A percentile compares a stretch with the other conserved stretches of the same genome.
These are phyloP conservation scores for Leptinotarsa peninsularis DNA, from an alignment of 2,888 invertebrate genomes.

Conservation along the genomic window DNA sequence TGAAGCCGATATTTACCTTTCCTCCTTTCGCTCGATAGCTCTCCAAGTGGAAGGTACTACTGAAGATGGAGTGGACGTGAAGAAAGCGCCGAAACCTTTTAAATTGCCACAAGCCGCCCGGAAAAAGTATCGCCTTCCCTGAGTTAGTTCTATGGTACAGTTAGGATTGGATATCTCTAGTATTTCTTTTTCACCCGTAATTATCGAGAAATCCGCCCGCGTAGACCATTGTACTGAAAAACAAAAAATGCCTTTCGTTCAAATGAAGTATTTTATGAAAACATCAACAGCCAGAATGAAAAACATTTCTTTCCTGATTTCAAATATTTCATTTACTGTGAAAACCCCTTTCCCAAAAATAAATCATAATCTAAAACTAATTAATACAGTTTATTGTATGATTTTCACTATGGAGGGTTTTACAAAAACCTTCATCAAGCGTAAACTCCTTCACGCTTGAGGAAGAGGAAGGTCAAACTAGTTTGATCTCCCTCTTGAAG, in stretches of 20 bases:
- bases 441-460: no score
- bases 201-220: constrained; percentile 83
- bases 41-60: constrained; percentile 96
- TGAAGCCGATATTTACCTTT: constrained; percentile 63
- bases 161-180: constrained; percentile 74
- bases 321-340: no score
- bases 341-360: no score
- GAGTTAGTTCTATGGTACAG: constrained; percentile 78
- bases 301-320: no score
- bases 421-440: no score
- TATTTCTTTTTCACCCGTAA: constrained; percentile 85
- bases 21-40: constrained; percentile 79
- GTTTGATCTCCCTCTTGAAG: no score
- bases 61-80: constrained; percentile 82
- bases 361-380: no score
- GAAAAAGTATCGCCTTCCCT: constrained; percentile 89
- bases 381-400: no score
- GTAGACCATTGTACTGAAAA: constrained; percentile 92
- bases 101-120: constrained; percentile 93
- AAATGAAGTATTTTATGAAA: no score
- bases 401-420: no score
- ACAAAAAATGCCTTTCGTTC: constrained; percentile 11
- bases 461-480: no score
- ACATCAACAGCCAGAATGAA: no score
- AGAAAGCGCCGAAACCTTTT: constrained; percentile 87